Evolutionary conservation across 2,888 invertebrate genomes (phyloP), one percentile per base, ranked within the genome.

Genomic region (Colostygia pectinataria): DNA sequence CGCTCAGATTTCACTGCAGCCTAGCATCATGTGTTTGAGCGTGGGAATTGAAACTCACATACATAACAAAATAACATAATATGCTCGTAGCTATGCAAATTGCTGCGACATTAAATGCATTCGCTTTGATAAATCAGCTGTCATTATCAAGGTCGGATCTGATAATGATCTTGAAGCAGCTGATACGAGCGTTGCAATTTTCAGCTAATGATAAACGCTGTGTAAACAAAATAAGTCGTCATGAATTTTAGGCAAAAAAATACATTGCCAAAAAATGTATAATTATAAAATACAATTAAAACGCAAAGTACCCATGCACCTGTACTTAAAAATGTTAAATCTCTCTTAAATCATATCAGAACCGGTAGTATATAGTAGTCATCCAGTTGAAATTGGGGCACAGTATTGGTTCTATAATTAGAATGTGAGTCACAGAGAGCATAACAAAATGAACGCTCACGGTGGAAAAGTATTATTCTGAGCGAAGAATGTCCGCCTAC

Each of bases 1-100:
- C 79, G 65, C 87, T 90, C 89, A 68, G 73, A 85, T 90, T 90
- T 88, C 89, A 89, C 69, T 80, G 77, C 77, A 74, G 59, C 66
- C 71, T 56, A 61, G 66, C 68, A 61, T 53, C 63, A 61, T 64
- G 66, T 68, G 68, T 67, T 74, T 74, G 66, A 68, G 70, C 75
- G 68, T 66, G 61, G 61, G 60, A 65, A 55, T 58, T 55, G 29
- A 52, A 57, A 51, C 51, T 57, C 40, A 29, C 46, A 23, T 39
- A 51, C 42, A 23, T 45, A 38, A 40, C 37, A 29, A 33, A 20
- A 4, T 4, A 20, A 4, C 6, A 6, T 31, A n/a, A 33, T 20
- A 42, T 20, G 38, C 15, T 49, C 54, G 59, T 53, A 53, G 51
- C 53, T 54, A 48, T 53, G 50, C 47, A 59, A 53, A 64, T 61